phyloP scores from a whole-genome alignment of 2,113 vertebrate species.

The Galemys pyrenaicus region DNA sequence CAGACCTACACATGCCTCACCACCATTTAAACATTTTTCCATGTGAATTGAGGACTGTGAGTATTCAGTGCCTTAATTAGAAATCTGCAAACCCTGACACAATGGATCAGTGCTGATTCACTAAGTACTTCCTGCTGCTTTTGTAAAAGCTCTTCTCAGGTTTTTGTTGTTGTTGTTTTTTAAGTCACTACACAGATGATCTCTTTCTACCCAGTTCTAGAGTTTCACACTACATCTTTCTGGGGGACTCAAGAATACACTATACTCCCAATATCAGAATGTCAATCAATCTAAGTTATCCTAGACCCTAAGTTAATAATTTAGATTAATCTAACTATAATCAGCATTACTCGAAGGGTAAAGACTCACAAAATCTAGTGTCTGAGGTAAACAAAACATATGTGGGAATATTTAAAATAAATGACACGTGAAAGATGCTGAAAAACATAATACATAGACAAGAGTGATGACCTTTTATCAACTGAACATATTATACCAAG shows the following conservation, averaged over 20 bases:
- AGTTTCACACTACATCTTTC: slow-evolving; percentile 66
- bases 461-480: not conserved
- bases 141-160: slow-evolving; percentile 65
- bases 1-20: not conserved
- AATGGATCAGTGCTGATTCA: slow-evolving; percentile 72
- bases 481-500: not conserved
- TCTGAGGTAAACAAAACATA: not conserved
- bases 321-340: slow-evolving; percentile 46
- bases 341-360: not conserved
- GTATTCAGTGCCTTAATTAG: slow-evolving; percentile 78
- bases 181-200: slow-evolving; percentile 59
- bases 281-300: slow-evolving; percentile 59
- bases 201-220: slow-evolving; percentile 50
- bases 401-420: not conserved
- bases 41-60: slow-evolving; percentile 61
- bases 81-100: slow-evolving; percentile 70
- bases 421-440: not conserved
- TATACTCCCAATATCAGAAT: slow-evolving; percentile 8
- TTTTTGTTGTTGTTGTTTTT: slow-evolving; percentile 33
- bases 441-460: slow-evolving; percentile 2
- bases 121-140: slow-evolving; percentile 77
- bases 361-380: not conserved
- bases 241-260: slow-evolving; percentile 43
- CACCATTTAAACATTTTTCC: slow-evolving; percentile 48
- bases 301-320: slow-evolving; percentile 31